A percentile compares a stretch with the other conserved stretches of the same genome.
These are phyloP conservation scores for Meandrusa payeni DNA, from an alignment of 2,888 invertebrate genomes.

Conservation along the genomic window DNA sequence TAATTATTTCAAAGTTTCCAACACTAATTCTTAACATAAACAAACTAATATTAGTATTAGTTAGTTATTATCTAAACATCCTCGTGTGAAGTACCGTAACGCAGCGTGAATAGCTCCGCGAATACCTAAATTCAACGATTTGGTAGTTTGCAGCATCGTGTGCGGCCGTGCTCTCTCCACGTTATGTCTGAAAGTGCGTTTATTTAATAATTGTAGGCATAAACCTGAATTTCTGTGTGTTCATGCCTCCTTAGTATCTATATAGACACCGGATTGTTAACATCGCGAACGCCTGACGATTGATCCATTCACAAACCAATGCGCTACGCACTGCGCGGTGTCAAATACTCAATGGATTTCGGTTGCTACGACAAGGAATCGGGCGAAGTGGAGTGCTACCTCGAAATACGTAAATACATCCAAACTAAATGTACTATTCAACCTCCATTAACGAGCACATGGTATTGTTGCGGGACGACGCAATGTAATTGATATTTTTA, in stretches of 20 bases:
- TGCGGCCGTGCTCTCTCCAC: slow-evolving; percentile 58
- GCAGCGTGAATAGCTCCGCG: slow-evolving; percentile 44
- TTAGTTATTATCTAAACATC: slow-evolving; percentile 66
- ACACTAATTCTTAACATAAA: slow-evolving; percentile 30
- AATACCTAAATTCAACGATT: slow-evolving; percentile 60
- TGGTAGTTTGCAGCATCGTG: slow-evolving; percentile 57
- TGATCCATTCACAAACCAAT: slow-evolving; percentile 47
- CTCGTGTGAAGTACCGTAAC: slow-evolving; percentile 51
- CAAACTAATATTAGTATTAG: slow-evolving; percentile 43
- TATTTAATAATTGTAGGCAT: slow-evolving; percentile 67
- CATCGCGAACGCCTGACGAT: slow-evolving; percentile 51
- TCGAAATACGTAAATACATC: slow-evolving; percentile 84
- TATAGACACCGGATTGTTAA: slow-evolving; percentile 67
- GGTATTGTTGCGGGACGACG: slow-evolving; percentile 67
- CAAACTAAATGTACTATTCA: slow-evolving; percentile 57
- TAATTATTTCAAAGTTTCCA: background rate
- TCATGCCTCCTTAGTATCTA: slow-evolving; percentile 66
- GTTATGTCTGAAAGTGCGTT: slow-evolving; percentile 74
- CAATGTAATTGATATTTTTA: slow-evolving; percentile 80
- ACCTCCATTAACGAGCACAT: slow-evolving; percentile 51
- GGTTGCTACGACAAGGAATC: slow-evolving; percentile 84
- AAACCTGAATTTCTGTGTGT: slow-evolving; percentile 55
- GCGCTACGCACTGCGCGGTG: slow-evolving; percentile 47
- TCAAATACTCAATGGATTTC: slow-evolving; percentile 78
- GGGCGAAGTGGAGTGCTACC: slow-evolving; percentile 85